Evolutionary conservation across 2,113 vertebrate species (phyloP), one percentile per base, ranked within the genome.

Genomic region (Copsychus sechellarum): DNA sequence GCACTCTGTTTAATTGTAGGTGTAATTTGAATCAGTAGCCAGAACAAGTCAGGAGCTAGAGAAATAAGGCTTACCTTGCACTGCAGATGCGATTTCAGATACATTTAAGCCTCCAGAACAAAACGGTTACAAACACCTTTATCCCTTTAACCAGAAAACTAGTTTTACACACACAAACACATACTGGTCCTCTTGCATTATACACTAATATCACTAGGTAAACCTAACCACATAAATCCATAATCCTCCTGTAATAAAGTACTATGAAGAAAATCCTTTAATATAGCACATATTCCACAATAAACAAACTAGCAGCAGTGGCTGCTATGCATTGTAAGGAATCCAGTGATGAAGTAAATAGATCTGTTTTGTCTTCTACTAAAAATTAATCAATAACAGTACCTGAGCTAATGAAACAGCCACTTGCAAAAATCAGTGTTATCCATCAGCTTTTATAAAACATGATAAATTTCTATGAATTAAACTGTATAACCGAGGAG

Each of bases 341-440:
- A 84, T 69, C 22, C 25, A 67, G 13, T 43, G 38, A 86, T 56
- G 83, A 88, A 78, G 45, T 26, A 88, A 85, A 85, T 45, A 90
- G 33, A 80, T 88, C 56, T 88, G 43, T 56, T 87, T 73, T 64
- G 29, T 24, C 11, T n/a, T 26, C 83, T 34, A 13, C 28, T 74
- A 67, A 81, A 90, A 86, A 74, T 62, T 48, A 93, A 94, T 94
- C 93, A 85, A 92, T 94, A 90, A 48, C 40, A 93, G 84, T 81
- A 90, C 62, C 38, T 36, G 19, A 91, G 71, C 29, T 93, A 96
- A 95, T 90, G 60, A 94, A 93, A 88, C 23, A 93, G 67, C 20
- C 65, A 86, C 67, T 93, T 88, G 72, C 81, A 83, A 92, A 95
- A 87, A 60, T 51, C 47, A 43, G 74, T 58, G 33, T 58, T 88